Conservation (phyloP, 2,888 invertebrate species). For the Diplazon laetatorius region DNA sequence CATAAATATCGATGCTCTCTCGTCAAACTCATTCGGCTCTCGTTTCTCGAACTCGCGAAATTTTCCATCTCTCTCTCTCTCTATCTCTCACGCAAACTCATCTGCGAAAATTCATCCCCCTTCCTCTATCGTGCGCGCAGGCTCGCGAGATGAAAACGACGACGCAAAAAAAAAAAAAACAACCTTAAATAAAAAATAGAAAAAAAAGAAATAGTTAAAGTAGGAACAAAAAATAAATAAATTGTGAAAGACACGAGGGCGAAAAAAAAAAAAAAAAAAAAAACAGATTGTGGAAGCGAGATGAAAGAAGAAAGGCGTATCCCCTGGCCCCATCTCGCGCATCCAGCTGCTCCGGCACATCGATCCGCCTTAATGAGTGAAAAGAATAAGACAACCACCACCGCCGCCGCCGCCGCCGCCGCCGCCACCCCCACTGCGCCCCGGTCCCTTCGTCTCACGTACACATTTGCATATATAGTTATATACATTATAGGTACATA, state of each 20-base stretch:
- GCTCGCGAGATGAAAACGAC: slow-evolving; percentile 47
- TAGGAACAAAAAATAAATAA: slow-evolving; percentile 53
- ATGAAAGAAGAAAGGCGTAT: slow-evolving; percentile 63
- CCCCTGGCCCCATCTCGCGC: slow-evolving; percentile 65
- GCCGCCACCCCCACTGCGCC: slow-evolving; percentile 61
- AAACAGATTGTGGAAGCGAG: slow-evolving; percentile 57
- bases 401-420: slow-evolving; percentile 66
- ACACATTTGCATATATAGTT: slow-evolving; percentile 42
- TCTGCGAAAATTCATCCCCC: slow-evolving; percentile 16
- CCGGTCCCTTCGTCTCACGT: slow-evolving; percentile 67
- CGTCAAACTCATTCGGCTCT: slow-evolving; percentile 59
- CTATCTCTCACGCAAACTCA: neutral
- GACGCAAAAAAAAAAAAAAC: slow-evolving; percentile 22
- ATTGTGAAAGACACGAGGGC: slow-evolving; percentile 29
- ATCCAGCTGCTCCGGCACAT: slow-evolving; percentile 80
- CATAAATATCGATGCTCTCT: slow-evolving; percentile 63
- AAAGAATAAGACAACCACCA: slow-evolving; percentile 82
- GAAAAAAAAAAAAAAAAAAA: no score
- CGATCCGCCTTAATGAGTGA: slow-evolving; percentile 83
- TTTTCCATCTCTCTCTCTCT: no score
- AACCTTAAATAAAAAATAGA: no score
- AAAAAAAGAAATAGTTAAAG: slow-evolving; percentile 52
- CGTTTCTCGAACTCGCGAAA: slow-evolving; percentile 37
- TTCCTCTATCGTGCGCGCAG: slow-evolving; percentile 49
- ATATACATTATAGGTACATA: slow-evolving; percentile 25